These are phyloP conservation scores for Aphelenchoides avenae DNA, from an alignment of 1,140 invertebrate genomes.

Conservation along the genomic window DNA sequence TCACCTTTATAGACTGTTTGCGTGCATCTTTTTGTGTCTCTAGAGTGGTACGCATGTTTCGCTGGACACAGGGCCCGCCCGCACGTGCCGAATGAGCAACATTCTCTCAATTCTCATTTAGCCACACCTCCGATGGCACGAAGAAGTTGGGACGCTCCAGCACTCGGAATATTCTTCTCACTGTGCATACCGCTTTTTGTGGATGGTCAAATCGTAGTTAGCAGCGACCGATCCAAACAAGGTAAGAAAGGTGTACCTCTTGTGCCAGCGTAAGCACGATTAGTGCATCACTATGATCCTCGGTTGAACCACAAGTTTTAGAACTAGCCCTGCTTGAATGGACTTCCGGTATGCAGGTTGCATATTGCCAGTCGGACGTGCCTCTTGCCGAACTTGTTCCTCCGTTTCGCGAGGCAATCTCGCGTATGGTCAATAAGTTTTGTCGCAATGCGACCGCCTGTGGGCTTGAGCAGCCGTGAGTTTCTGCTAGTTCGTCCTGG, in stretches of 20 bases:
- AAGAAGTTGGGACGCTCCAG: too few species aligned
- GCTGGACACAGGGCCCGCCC: too few species aligned
- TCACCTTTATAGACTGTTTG: too few species aligned
- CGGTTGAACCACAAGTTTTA: conserved; percentile 9
- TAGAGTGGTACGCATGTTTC: too few species aligned
- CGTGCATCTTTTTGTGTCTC: too few species aligned
- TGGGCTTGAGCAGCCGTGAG: conserved; percentile 35
- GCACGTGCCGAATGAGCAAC: too few species aligned
- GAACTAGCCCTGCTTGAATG: conserved; percentile 34
- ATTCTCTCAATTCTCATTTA: too few species aligned
- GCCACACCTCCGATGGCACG: too few species aligned
- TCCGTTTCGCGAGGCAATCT: conserved; percentile 41
- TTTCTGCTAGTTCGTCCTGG: neutral
- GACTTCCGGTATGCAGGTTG: conserved; percentile 26
- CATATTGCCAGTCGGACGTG: conserved; percentile 36
- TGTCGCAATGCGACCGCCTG: conserved; percentile 39
- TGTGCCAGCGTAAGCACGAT: too few species aligned
- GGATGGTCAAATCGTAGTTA: too few species aligned
- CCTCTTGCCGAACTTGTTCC: conserved; percentile 36
- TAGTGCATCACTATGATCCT: neutral
- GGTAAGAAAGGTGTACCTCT: conserved; percentile 4
- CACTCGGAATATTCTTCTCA: too few species aligned
- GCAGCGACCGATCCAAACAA: conserved; percentile 20
- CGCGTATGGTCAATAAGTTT: conserved; percentile 39
- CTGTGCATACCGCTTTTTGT: too few species aligned